Percentiles rank a stretch among this genome's conserved stretches.
Conservation (phyloP, 2,888 invertebrate species). For the Acanthosepion lycidas region DNA sequence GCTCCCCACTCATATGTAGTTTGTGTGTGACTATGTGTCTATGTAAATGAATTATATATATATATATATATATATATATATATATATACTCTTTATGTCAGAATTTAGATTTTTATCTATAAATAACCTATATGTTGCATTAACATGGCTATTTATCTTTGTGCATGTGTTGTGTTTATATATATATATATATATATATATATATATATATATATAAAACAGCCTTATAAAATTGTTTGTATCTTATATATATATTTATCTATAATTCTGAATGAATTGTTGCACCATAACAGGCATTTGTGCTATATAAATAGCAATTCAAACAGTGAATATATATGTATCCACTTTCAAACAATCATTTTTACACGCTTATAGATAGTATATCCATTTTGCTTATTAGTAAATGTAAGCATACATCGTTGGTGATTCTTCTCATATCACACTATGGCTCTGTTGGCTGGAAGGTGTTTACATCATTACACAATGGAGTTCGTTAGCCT, state of each 20-base stretch:
- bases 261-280: not conserved
- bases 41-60: too few relatives aligned
- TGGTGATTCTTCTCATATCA: not conserved
- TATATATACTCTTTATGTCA: too few relatives aligned
- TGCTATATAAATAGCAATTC: too few relatives aligned
- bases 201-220: too few relatives aligned
- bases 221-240: not conserved
- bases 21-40: too few relatives aligned
- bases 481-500: not conserved
- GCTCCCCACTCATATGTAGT: too few relatives aligned
- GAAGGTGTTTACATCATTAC: slow-evolving; percentile 1
- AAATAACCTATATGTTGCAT: too few relatives aligned
- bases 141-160: too few relatives aligned
- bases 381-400: not conserved
- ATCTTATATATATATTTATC: not conserved
- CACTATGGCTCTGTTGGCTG: not conserved
- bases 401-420: not conserved
- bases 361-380: not conserved
- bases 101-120: too few relatives aligned
- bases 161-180: not conserved
- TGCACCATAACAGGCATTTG: not conserved
- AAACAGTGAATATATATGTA: not conserved
- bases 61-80: too few relatives aligned
- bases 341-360: not conserved
- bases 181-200: too few relatives aligned